Evolutionary conservation across 2,888 invertebrate genomes (phyloP).

Genomic region (Dexiosoma caninum): DNA sequence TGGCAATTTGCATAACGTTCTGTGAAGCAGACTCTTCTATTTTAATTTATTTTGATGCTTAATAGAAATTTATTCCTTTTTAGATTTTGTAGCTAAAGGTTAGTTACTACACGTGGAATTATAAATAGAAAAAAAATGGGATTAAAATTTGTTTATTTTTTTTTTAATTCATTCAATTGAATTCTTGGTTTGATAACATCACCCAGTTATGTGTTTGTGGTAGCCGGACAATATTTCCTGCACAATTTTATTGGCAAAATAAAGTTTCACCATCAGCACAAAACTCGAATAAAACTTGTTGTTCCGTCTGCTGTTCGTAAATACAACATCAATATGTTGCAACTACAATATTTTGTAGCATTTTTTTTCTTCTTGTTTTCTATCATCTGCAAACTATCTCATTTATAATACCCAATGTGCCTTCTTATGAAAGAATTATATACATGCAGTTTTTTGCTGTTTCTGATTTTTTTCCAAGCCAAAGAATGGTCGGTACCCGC

Average conservation of each 20-base stretch:
- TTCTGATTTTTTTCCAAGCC: too few relatives aligned
- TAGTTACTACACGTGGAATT: too few relatives aligned
- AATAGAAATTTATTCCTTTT: too few relatives aligned
- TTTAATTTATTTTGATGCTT: too few relatives aligned
- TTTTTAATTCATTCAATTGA: neutral
- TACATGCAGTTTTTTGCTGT: slow-evolving; percentile 2
- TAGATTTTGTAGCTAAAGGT: too few relatives aligned
- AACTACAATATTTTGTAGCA: slow-evolving; percentile 3
- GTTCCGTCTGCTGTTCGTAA: neutral
- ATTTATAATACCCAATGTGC: slow-evolving; percentile 22
- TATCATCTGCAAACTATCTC: slow-evolving; percentile 43
- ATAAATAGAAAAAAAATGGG: too few relatives aligned
- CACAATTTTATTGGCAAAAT: neutral
- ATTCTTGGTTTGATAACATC: slow-evolving; percentile 1
- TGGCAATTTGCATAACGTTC: too few relatives aligned
- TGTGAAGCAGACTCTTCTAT: too few relatives aligned
- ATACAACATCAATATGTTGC: slow-evolving; percentile 4
- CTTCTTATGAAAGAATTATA: slow-evolving; percentile 20
- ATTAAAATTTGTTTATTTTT: too few relatives aligned
- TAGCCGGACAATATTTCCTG: neutral
- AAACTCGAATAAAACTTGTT: slow-evolving; percentile 1
- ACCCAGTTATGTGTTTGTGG: neutral
- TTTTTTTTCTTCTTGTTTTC: neutral
- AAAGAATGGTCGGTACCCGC: too few relatives aligned
- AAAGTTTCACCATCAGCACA: neutral